Base-by-base conservation (phyloP, 2,888 invertebrate species). In the Ctenicera cuprea region DNA sequence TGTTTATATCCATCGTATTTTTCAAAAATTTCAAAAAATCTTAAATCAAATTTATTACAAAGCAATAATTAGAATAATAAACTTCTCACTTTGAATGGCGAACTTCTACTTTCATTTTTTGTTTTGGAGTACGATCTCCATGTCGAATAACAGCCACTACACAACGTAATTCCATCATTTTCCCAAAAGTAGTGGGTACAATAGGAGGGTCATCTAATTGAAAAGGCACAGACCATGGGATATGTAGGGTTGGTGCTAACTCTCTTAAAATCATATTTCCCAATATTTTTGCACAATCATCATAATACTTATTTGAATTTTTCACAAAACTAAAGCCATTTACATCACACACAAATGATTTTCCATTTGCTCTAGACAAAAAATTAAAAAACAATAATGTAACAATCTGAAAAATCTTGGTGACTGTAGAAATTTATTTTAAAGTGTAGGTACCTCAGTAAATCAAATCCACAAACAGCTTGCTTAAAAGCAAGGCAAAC, bases 271-370 rank as follows among this genome's bases (percentile, higher is more conserved):
- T 97, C 97, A 98, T 98, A 85, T 99, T 99, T 14, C 98, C 98
- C 79, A 98, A 89, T 75, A 99, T 99, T 88, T 98, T 97, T 20
- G 99, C 98, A 87, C 98, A 99, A 85, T 99, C 99, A 87, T 99
- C 99, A 86, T 99, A 99, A 88, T 99, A 99, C 85, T 99, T 99
- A 87, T 97, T 97, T 0, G 99, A 99, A 86, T 98, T 99, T 87
- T 99, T 99, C 26, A 99, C 99, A 88, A 99, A 99, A 85, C 98
- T 99, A 87, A 99, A 99, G 0, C 99, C 99, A 88, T 99, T 99
- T 2, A 99, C 99, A 89, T 99, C 99, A 88, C 99, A 99, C 0
- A 99, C 99, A 87, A 96, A 99, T 0, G 99, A 99, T 87, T 97
- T 97, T 61, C 99, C 99, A 89, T 97, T 99, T 18, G 99, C 99